Percentiles rank a stretch among this genome's conserved stretches.
Conservation (phyloP, 2,888 invertebrate genomes). For the Andrena bucephala region DNA sequence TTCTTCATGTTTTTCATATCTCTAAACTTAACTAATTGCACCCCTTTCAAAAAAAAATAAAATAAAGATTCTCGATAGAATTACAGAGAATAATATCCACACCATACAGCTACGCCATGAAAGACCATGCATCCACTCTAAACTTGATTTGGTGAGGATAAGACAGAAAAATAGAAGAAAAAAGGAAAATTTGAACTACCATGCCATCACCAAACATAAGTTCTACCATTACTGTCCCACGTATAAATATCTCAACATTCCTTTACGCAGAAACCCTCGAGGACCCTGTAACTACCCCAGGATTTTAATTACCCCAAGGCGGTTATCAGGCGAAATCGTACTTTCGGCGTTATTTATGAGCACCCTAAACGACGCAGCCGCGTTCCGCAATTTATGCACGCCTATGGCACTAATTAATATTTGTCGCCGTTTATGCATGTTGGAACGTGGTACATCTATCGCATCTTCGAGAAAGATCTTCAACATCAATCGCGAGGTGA, state of each 20-base stretch:
- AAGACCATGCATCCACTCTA: slow-evolving; percentile 52
- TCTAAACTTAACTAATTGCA: background rate
- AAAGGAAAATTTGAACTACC: slow-evolving; percentile 23
- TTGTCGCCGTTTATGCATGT: slow-evolving; percentile 78
- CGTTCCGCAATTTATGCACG: slow-evolving; percentile 69
- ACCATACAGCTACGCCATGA: slow-evolving; percentile 39
- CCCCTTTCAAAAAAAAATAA: no score
- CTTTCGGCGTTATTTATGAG: slow-evolving; percentile 80
- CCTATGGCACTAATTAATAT: slow-evolving; percentile 82
- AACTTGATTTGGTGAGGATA: slow-evolving; percentile 34
- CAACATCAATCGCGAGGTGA: slow-evolving; percentile 14
- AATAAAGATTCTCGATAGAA: slow-evolving; percentile 27
- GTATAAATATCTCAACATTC: slow-evolving; percentile 59
- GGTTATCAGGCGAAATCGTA: slow-evolving; percentile 80
- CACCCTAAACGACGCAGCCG: slow-evolving; percentile 74
- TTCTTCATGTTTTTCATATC: no score
- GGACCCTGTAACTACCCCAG: slow-evolving; percentile 47
- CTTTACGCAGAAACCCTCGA: slow-evolving; percentile 2
- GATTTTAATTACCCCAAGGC: slow-evolving; percentile 72
- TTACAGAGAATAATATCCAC: slow-evolving; percentile 30
- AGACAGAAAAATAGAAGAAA: slow-evolving; percentile 19
- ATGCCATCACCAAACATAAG: slow-evolving; percentile 59
- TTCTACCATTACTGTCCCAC: slow-evolving; percentile 24
- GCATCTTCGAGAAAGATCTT: slow-evolving; percentile 8
- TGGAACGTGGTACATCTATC: slow-evolving; percentile 45